These are phyloP conservation scores for Oxytorus armatus DNA, from an alignment of 2,888 invertebrate species.

Conservation along the genomic window DNA sequence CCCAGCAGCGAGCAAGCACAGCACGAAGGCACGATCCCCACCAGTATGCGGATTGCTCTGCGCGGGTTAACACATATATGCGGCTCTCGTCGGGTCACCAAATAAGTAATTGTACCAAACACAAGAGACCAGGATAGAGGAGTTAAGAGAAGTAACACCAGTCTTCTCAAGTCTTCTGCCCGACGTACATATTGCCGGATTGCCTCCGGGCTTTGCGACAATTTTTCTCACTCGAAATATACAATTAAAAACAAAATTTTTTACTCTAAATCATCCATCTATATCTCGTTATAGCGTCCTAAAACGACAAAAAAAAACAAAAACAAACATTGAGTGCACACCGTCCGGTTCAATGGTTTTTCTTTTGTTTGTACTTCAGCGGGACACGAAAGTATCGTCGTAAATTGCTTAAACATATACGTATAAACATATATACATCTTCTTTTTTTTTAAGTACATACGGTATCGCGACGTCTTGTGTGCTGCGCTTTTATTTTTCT, in stretches of 20 bases:
- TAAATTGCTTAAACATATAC: slow-evolving; percentile 3
- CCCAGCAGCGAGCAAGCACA: too few species aligned
- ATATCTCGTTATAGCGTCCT: neutral
- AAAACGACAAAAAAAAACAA: neutral
- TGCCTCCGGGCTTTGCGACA: slow-evolving; percentile 35
- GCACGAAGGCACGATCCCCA: slow-evolving; percentile 42
- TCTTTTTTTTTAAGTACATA: neutral
- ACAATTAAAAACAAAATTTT: neutral
- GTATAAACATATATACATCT: slow-evolving; percentile 10
- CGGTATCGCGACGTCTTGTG: slow-evolving; percentile 11
- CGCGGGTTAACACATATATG: slow-evolving; percentile 56
- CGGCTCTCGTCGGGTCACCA: slow-evolving; percentile 67
- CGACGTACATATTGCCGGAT: slow-evolving; percentile 51
- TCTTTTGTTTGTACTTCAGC: slow-evolving; percentile 21
- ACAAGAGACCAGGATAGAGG: slow-evolving; percentile 33
- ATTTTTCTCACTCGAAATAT: neutral
- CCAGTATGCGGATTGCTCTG: slow-evolving; percentile 53
- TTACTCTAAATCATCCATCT: neutral
- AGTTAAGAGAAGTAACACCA: slow-evolving; percentile 1
- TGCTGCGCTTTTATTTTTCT: slow-evolving; percentile 12
- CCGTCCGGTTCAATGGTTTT: neutral
- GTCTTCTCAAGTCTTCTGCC: slow-evolving; percentile 63
- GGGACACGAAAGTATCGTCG: slow-evolving; percentile 7
- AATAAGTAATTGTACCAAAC: slow-evolving; percentile 70
- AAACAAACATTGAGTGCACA: slow-evolving; percentile 6